Percentiles rank a stretch among this genome's conserved stretches.
phyloP scores from a whole-genome alignment of 1,140 invertebrate species.

The Drosophila triauraria region DNA sequence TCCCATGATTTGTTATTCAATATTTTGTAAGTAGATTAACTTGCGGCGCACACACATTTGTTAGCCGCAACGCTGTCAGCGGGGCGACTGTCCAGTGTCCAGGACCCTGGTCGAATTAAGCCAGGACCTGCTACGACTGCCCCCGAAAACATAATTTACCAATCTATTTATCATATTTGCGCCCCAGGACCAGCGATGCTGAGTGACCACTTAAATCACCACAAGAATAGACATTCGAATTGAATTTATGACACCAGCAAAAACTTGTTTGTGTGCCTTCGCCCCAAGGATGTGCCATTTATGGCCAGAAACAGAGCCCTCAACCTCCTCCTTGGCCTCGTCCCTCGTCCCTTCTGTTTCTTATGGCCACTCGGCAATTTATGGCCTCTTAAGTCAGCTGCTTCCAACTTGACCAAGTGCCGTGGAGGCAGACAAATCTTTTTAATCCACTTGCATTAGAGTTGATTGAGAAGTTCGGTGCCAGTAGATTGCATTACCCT shows the following conservation, averaged over 20 bases:
- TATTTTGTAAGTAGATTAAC: slow-evolving; percentile 84
- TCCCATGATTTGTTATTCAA: slow-evolving; percentile 84
- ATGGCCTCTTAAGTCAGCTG: slow-evolving; percentile 72
- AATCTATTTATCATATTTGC: slow-evolving; percentile 84
- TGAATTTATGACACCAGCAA: slow-evolving; percentile 79
- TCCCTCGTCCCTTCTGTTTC: slow-evolving; percentile 36
- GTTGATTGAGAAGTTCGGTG: slow-evolving; percentile 53
- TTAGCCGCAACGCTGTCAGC: slow-evolving; percentile 44
- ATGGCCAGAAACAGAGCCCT: slow-evolving; percentile 27
- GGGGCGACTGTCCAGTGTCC: slow-evolving; percentile 68
- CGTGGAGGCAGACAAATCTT: slow-evolving; percentile 51
- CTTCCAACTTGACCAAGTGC: slow-evolving; percentile 51
- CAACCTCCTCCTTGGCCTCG: neutral
- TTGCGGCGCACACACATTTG: slow-evolving; percentile 74
- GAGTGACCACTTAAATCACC: slow-evolving; percentile 82
- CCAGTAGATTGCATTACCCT: slow-evolving; percentile 20
- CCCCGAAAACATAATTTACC: slow-evolving; percentile 70
- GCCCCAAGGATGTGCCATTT: slow-evolving; percentile 71
- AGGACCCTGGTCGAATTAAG: slow-evolving; percentile 62
- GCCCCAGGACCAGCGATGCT: slow-evolving; percentile 46
- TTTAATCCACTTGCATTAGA: slow-evolving; percentile 63
- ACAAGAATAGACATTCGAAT: slow-evolving; percentile 82
- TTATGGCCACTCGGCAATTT: slow-evolving; percentile 69
- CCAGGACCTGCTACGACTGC: slow-evolving; percentile 24
- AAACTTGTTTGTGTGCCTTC: slow-evolving; percentile 44